Evolutionary conservation across 35 echinoderm and acorn worm genomes (phyloP).

Genomic region (Holothuria glaberrima): DNA sequence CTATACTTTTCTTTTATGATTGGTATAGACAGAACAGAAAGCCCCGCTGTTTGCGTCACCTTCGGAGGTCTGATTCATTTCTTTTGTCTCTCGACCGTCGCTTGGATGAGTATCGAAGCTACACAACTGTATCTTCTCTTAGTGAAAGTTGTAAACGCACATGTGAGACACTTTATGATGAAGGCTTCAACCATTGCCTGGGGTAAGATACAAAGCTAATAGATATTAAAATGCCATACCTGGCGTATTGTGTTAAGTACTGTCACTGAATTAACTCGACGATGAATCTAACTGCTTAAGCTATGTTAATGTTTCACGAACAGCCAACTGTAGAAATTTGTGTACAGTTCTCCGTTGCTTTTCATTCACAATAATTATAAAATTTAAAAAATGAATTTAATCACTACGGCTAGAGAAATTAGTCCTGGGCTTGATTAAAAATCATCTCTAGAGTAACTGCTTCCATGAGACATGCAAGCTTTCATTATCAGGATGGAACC

Average conservation of each 20-base stretch:
- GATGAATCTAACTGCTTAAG: too few relatives aligned
- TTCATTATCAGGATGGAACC: too few relatives aligned
- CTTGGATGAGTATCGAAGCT: slow-evolving; percentile 81
- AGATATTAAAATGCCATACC: background rate
- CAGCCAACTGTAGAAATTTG: too few relatives aligned
- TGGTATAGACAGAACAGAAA: slow-evolving; percentile 38
- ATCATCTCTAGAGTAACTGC: too few relatives aligned
- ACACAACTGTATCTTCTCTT: slow-evolving; percentile 71
- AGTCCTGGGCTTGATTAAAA: too few relatives aligned
- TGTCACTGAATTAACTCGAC: background rate
- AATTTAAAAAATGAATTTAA: too few relatives aligned
- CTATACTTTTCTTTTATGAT: slow-evolving; percentile 69
- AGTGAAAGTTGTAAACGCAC: slow-evolving; percentile 70
- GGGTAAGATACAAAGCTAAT: slow-evolving; percentile 48
- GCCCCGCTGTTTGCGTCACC: slow-evolving; percentile 27
- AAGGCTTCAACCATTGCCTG: slow-evolving; percentile 73
- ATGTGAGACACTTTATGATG: slow-evolving; percentile 53
- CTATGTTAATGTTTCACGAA: too few relatives aligned
- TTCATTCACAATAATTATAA: too few relatives aligned
- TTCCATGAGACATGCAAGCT: too few relatives aligned
- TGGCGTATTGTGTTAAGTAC: background rate
- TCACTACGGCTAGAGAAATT: too few relatives aligned
- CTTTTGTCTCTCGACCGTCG: slow-evolving; percentile 55
- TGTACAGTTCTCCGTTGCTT: too few relatives aligned
- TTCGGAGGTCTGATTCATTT: slow-evolving; percentile 72